Evolutionary conservation across 1,140 invertebrate species (phyloP), one percentile per base, ranked within the genome.

Genomic region (Propsilocerus akamusi): DNA sequence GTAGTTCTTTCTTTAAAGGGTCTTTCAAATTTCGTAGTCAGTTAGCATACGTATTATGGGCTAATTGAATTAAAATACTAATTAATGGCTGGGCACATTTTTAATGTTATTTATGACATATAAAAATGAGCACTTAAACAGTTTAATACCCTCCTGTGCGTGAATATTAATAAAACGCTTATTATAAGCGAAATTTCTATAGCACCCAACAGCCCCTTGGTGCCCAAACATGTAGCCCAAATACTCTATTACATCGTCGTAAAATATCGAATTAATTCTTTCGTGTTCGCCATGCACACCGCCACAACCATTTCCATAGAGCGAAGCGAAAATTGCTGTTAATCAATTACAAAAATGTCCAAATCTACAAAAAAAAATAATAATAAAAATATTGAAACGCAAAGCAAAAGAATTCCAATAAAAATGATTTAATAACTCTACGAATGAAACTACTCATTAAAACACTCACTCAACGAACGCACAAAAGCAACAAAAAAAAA

Each of bases 11-110:
- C n/a, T n/a, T n/a, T n/a, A n/a, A n/a, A n/a, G 10, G n/a, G 6
- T 30, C n/a, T 30, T 30, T 11, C 17, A 7, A 41, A n/a, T 41
- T 20, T 41, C 22, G 14, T 17, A 17, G 32, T 41, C 8, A 17
- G 28, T 30, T 30, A 41, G 8, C 17, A 41, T 41, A 20, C 34
- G n/a, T 41, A 17, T 41, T 30, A 30, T 41, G 34, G 34, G 34
- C 34, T 41, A 41, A 41, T 41, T 41, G 34, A 41, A 41, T 41
- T 41, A 41, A 41, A 41, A 17, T 41, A 41, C 22, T 41, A 17
- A 41, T 20, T 41, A 41, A 41, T 41, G n/a, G 22, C 8, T 20
- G 34, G 34, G 14, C 32, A 17, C 34, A 17, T 41, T 41, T 41
- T 41, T 41, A n/a, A 41, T 17, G 22, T 41, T 30, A 30, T 30